Percentiles rank a stretch among this genome's conserved stretches.
These are phyloP conservation scores for Tortricodes alternella DNA, from an alignment of 2,888 invertebrate species.

Conservation along the genomic window DNA sequence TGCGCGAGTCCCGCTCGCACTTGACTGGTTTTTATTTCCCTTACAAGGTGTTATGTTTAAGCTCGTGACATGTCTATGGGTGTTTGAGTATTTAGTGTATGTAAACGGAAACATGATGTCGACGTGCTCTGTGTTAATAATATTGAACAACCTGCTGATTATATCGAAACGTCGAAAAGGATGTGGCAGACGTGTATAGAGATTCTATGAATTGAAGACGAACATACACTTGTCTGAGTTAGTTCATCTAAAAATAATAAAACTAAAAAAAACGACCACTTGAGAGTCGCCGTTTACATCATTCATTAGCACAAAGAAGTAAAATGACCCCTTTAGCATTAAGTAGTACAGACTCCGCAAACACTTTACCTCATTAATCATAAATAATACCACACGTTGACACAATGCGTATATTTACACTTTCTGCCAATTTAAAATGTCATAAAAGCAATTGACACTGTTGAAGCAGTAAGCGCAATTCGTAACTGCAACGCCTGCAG, in stretches of 20 bases:
- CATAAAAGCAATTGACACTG: slow-evolving; percentile 1
- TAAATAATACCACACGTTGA: background rate
- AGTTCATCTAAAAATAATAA: no score
- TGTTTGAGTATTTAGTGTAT: slow-evolving; percentile 19
- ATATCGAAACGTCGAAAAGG: slow-evolving; percentile 1
- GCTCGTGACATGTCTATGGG: slow-evolving; percentile 4
- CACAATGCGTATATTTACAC: background rate
- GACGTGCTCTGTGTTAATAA: slow-evolving; percentile 9
- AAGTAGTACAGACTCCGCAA: no score
- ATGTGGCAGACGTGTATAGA: slow-evolving; percentile 1
- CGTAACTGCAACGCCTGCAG: background rate
- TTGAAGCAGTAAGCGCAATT: slow-evolving; percentile 3
- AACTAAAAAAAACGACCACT: no score
- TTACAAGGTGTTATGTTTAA: background rate
- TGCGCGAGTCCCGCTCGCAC: no score
- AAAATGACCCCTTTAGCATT: no score
- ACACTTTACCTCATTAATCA: background rate
- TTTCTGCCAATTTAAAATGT: slow-evolving; percentile 2
- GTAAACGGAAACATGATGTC: slow-evolving; percentile 17
- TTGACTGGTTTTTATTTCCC: no score
- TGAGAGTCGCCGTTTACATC: no score
- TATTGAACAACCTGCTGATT: background rate
- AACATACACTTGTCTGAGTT: background rate
- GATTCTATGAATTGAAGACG: background rate
- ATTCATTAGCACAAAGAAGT: no score